Conservation (phyloP, 2,888 invertebrate genomes). For the Hyles lineata region DNA sequence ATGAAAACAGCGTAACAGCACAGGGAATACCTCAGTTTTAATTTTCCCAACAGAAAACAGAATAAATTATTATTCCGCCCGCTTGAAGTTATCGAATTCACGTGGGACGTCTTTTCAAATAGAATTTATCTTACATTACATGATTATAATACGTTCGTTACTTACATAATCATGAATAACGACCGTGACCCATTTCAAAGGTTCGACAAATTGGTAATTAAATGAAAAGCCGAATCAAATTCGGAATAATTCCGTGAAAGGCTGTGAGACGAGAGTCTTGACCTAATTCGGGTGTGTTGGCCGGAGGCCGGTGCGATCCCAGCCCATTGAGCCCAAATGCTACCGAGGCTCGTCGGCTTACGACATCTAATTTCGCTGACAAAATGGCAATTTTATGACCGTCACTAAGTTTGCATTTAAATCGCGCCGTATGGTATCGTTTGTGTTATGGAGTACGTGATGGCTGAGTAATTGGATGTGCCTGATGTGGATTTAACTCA, state of each 20-base stretch:
- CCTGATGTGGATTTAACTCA: background rate
- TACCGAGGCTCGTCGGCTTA: conserved; percentile 51
- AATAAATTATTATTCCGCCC: conserved; percentile 61
- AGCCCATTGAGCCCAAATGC: conserved; percentile 69
- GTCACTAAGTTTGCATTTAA: conserved; percentile 49
- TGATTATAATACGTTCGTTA: background rate
- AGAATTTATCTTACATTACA: background rate
- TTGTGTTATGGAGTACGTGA: background rate
- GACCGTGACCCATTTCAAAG: background rate
- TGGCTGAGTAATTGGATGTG: background rate
- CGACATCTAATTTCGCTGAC: conserved; percentile 63
- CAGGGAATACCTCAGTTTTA: conserved; percentile 44
- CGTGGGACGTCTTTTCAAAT: conserved; percentile 13
- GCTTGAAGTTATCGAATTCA: background rate
- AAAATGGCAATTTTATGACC: conserved; percentile 58
- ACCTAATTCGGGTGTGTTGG: conserved; percentile 66
- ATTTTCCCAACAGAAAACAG: conserved; percentile 52
- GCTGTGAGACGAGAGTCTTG: conserved; percentile 63
- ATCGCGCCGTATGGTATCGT: conserved; percentile 25
- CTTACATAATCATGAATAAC: background rate
- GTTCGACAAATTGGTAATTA: conserved; percentile 16
- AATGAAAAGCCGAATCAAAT: conserved; percentile 24
- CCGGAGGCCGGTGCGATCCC: conserved; percentile 54
- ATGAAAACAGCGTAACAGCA: conserved; percentile 43
- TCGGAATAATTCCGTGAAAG: conserved; percentile 42